Conservation (phyloP, 2,888 invertebrate species). For the Mamestra brassicae region DNA sequence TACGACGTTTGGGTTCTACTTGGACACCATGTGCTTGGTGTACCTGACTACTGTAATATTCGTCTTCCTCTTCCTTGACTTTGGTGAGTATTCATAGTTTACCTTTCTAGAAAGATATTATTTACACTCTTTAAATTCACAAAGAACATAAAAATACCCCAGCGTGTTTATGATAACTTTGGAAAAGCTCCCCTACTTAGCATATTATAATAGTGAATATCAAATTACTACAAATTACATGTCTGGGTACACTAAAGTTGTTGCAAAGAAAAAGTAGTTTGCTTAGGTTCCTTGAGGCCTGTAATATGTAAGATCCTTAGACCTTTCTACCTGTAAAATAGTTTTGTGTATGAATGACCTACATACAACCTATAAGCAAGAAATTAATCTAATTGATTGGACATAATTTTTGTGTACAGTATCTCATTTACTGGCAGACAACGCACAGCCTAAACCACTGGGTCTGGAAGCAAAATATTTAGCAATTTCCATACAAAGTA, state of each 20-base stretch:
- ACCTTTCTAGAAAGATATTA: background rate
- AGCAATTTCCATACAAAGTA: background rate
- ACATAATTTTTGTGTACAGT: no score
- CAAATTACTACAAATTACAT: constrained; percentile 9
- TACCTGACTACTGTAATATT: constrained; percentile 92
- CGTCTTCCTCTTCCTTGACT: constrained; percentile 91
- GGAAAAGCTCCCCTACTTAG: constrained; percentile 5
- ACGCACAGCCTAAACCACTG: no score
- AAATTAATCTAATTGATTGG: background rate
- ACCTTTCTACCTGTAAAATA: background rate
- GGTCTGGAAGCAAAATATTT: background rate
- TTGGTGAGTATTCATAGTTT: constrained; percentile 75
- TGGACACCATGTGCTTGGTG: constrained; percentile 92
- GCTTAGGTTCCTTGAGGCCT: background rate
- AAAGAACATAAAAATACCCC: background rate
- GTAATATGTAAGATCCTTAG: background rate
- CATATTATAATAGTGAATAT: background rate
- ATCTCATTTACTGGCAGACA: no score
- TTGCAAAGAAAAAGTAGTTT: background rate
- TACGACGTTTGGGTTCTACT: constrained; percentile 92
- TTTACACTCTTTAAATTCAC: background rate
- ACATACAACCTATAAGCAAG: background rate
- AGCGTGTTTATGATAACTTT: background rate
- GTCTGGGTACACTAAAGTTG: background rate
- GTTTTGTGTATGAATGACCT: background rate